These are phyloP conservation scores for Spodoptera exigua DNA, from an alignment of 2,888 invertebrate species.

Conservation along the genomic window DNA sequence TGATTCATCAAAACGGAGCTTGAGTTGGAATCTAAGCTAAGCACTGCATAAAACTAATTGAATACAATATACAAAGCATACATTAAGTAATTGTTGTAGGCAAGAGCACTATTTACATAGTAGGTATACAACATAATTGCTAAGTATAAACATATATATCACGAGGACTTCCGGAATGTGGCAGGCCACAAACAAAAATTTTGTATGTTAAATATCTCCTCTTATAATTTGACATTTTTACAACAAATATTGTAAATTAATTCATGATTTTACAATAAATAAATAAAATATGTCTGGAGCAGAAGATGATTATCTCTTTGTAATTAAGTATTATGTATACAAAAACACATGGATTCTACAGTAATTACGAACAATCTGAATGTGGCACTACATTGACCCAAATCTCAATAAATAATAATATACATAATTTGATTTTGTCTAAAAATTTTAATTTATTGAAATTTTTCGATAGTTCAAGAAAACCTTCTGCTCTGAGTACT, in stretches of 20 bases:
- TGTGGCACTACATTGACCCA: no score
- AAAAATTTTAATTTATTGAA: no score
- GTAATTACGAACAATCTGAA: no score
- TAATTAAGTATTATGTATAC: slow-evolving; percentile 37
- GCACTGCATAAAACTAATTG: slow-evolving; percentile 31
- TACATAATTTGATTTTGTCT: no score
- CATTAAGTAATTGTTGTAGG: slow-evolving; percentile 23
- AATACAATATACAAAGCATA: slow-evolving; percentile 10
- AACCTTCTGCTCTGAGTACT: no score
- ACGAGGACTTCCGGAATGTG: slow-evolving; percentile 63
- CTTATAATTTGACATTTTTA: slow-evolving; percentile 37
- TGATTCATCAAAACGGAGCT: slow-evolving; percentile 7
- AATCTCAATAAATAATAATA: not conserved
- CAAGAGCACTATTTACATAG: slow-evolving; percentile 45
- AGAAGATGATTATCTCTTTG: slow-evolving; percentile 12
- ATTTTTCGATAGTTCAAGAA: no score
- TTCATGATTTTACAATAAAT: slow-evolving; percentile 11
- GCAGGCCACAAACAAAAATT: slow-evolving; percentile 64
- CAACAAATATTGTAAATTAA: slow-evolving; percentile 15
- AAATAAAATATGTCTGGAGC: slow-evolving; percentile 14
- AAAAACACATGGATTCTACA: slow-evolving; percentile 13
- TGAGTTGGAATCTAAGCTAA: slow-evolving; percentile 19
- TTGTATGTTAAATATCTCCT: slow-evolving; percentile 29
- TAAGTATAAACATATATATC: slow-evolving; percentile 25
- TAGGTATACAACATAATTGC: slow-evolving; percentile 22